Evolutionary conservation across 92 coral and sea anemone genomes (phyloP).

Genomic region (Epizoanthus fatuus): DNA sequence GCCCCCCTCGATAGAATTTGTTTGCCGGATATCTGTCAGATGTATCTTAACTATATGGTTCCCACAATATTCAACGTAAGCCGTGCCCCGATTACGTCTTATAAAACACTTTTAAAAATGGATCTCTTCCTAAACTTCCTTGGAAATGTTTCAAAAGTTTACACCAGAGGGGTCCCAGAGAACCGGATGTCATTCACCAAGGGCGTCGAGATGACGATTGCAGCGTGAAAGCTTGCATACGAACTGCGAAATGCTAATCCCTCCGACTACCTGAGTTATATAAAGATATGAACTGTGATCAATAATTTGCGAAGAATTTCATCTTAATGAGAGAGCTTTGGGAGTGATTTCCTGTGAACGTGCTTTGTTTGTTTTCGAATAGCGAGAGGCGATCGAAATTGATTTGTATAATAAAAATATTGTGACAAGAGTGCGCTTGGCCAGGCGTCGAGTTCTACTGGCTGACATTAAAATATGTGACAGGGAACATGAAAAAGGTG

Average conservation of each 20-base stretch:
- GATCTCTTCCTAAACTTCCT: not conserved
- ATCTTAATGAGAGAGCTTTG: constrained; percentile 18
- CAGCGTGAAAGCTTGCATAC: constrained; percentile 1
- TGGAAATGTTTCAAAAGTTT: constrained; percentile 18
- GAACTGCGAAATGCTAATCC: constrained; percentile 27
- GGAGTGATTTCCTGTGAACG: constrained; percentile 24
- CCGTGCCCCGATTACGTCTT: not conserved
- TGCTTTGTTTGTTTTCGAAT: constrained; percentile 32
- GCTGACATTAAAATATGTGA: constrained; percentile 86
- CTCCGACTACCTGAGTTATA: constrained; percentile 5
- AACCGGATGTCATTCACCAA: constrained; percentile 19
- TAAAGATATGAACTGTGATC: constrained; percentile 14
- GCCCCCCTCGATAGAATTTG: constrained; percentile 65
- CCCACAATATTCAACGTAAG: constrained; percentile 26
- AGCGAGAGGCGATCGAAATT: constrained; percentile 33
- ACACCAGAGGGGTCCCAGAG: not conserved
- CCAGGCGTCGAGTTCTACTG: constrained; percentile 87
- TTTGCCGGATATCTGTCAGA: constrained; percentile 40
- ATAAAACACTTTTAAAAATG: not conserved
- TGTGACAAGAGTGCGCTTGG: constrained; percentile 74
- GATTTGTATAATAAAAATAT: constrained; percentile 69
- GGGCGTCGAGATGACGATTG: constrained; percentile 44
- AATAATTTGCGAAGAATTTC: constrained; percentile 17
- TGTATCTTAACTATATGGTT: constrained; percentile 39
- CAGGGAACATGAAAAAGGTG: constrained; percentile 98